Conservation (phyloP, 2,113 vertebrate genomes). For the Rissa tridactyla region DNA sequence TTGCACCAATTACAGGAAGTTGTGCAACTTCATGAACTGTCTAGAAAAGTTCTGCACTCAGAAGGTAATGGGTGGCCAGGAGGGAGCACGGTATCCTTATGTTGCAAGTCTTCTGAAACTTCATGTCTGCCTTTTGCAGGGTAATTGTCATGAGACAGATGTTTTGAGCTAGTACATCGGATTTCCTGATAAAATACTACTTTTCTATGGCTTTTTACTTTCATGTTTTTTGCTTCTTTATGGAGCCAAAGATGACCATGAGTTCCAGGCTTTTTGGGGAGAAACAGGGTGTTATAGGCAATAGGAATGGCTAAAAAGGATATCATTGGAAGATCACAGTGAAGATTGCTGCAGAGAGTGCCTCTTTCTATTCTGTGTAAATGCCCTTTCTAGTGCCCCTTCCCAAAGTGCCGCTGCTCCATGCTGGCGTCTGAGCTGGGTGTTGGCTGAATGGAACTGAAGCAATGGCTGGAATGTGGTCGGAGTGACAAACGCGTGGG, state of each 20-base stretch:
- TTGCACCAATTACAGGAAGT: neutral
- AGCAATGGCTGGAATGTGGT: slow-evolving; percentile 38
- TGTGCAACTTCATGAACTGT: neutral
- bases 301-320: neutral
- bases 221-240: neutral
- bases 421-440: neutral
- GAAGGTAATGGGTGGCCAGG: neutral
- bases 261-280: neutral
- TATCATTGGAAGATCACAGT: neutral
- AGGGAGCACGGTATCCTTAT: neutral
- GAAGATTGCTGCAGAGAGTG: neutral
- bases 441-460: slow-evolving; percentile 2
- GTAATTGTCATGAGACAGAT: neutral
- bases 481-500: neutral
- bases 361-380: neutral
- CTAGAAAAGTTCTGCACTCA: neutral
- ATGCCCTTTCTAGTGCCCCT: neutral
- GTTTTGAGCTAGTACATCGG: neutral
- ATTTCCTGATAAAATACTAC: neutral
- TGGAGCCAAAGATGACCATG: neutral
- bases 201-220: neutral
- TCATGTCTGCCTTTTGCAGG: neutral
- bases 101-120: neutral
- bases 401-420: neutral
- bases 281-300: neutral